Evolutionary conservation across 2,888 invertebrate species (phyloP), one percentile per base, ranked within the genome.

Genomic region (Drosophila nigritarsus): DNA sequence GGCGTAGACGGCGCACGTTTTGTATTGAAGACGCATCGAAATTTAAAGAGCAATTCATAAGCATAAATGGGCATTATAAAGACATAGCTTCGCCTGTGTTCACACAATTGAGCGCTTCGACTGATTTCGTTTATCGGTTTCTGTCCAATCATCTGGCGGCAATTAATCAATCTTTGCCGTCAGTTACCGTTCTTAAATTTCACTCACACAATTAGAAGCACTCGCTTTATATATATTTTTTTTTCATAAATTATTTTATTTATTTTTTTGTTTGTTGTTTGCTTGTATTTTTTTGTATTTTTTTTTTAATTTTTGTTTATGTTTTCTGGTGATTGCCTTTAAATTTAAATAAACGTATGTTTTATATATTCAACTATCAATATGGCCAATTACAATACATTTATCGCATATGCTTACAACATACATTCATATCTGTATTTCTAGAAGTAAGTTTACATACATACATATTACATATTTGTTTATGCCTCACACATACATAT

Each of bases 351-450:
- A 83, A 88, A 88, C 81, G 72, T 85, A 77, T 75, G 59, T 78
- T 63, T 69, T 85, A 78, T 89, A 87, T 90, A 88, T 88, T 88
- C 86, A 88, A 88, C 87, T 91, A 91, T 91, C 83, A 91, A 90
- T 92, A 91, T 91, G 91, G 91, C 91, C 92, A 90, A 89, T 90
- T 89, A 90, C 87, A 90, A 85, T 88, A 87, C 86, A 88, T 80
- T 89, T 89, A 83, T 86, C 83, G 88, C 77, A 85, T 89, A 89
- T 73, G 79, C 87, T 83, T 84, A 78, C 60, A 73, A 76, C 62
- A 79, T 78, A 75, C 61, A 66, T 66, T 42, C 56, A 42, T 40
- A 66, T 66, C 67, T 48, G 67, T 66, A 66, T 48, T 38, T 54
- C 67, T 74, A 65, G 60, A 65, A 73, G 58, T 76, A 78, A 56